phyloP scores from a whole-genome alignment of 2,113 vertebrate genomes.

The Gavia stellata region DNA sequence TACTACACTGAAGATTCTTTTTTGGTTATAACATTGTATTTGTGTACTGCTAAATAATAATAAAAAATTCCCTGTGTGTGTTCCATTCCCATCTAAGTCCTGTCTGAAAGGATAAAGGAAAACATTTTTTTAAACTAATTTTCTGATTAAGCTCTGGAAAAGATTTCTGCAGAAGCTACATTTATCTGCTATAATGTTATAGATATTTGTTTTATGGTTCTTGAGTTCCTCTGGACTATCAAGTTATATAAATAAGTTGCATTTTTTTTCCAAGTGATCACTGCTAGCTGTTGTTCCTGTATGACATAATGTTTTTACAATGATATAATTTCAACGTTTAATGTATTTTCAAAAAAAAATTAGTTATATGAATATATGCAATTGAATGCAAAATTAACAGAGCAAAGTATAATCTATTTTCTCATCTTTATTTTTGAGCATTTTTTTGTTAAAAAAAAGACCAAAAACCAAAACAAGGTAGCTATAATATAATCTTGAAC shows the following conservation, averaged over 20 bases:
- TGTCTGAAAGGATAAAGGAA: background rate
- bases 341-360: background rate
- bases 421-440: background rate
- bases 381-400: background rate
- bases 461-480: background rate
- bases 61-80: background rate
- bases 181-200: background rate
- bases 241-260: background rate
- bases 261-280: background rate
- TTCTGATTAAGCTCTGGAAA: constrained; percentile 1
- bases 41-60: background rate
- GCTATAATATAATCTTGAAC: background rate
- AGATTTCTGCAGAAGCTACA: background rate
- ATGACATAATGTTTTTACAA: background rate
- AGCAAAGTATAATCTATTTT: background rate
- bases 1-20: background rate
- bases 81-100: background rate
- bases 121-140: background rate
- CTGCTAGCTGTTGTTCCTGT: background rate
- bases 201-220: background rate
- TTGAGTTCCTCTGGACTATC: background rate
- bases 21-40: background rate
- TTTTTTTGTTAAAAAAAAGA: background rate
- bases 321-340: background rate
- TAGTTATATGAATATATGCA: background rate